These are phyloP conservation scores for Proisotoma minuta DNA, from an alignment of 2,888 invertebrate species.

Conservation along the genomic window DNA sequence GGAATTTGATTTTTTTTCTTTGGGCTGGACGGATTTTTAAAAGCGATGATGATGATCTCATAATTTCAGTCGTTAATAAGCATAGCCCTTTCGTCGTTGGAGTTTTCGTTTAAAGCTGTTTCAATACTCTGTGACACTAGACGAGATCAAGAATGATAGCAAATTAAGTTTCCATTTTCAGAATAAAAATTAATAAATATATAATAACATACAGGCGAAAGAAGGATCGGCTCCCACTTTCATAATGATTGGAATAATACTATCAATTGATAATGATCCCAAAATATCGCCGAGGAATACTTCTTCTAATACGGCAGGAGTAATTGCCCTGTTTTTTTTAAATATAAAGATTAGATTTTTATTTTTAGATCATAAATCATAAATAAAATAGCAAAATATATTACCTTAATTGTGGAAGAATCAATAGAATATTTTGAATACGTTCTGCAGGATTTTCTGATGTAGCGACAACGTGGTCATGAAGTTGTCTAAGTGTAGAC, in stretches of 20 bases:
- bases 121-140: slow-evolving; percentile 31
- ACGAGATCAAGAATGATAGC: slow-evolving; percentile 12
- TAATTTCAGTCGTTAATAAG: not conserved
- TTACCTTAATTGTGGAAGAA: slow-evolving; percentile 44
- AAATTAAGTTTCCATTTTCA: too few relatives aligned
- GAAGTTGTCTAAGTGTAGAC: slow-evolving; percentile 32
- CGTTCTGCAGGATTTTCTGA: slow-evolving; percentile 29
- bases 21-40: not conserved
- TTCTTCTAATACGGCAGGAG: slow-evolving; percentile 63
- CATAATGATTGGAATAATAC: slow-evolving; percentile 77
- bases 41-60: not conserved
- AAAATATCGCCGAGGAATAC: slow-evolving; percentile 87
- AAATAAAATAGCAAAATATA: not conserved
- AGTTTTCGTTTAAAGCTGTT: slow-evolving; percentile 29
- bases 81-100: slow-evolving; percentile 27
- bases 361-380: not conserved
- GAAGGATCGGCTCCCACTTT: slow-evolving; percentile 56
- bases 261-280: slow-evolving; percentile 90
- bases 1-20: too few relatives aligned
- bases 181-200: too few relatives aligned
- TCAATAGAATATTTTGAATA: slow-evolving; percentile 32
- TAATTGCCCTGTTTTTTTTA: slow-evolving; percentile 33
- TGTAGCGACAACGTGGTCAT: slow-evolving; percentile 36
- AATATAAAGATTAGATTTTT: not conserved
- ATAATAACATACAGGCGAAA: slow-evolving; percentile 31